phyloP scores from a whole-genome alignment of 2,888 invertebrate genomes.

The Mongoloraphidia duomilia region DNA sequence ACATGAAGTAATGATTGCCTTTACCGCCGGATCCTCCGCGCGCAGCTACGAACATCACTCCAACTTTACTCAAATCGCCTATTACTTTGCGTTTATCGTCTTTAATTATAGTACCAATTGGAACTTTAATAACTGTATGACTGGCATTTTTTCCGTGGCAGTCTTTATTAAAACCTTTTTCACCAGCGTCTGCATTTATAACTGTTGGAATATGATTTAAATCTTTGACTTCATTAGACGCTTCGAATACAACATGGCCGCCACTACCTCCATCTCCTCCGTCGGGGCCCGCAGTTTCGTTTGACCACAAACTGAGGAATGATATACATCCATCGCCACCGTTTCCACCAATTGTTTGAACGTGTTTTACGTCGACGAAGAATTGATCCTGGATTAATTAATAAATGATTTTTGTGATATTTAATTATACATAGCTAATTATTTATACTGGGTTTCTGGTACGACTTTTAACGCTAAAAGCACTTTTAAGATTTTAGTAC shows the following conservation, averaged over 20 bases:
- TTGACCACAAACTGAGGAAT: constrained; percentile 66
- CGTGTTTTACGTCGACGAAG: constrained; percentile 57
- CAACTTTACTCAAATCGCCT: constrained; percentile 49
- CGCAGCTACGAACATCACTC: constrained; percentile 80
- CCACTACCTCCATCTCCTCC: constrained; percentile 96
- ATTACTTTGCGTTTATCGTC: constrained; percentile 39
- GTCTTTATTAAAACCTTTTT: constrained; percentile 55
- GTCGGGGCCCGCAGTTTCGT: constrained; percentile 85
- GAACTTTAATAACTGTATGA: constrained; percentile 60
- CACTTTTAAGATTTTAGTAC: too few species aligned
- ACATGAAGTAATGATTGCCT: constrained; percentile 85
- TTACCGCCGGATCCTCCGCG: constrained; percentile 92
- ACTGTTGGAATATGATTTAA: constrained; percentile 49
- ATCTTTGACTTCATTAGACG: constrained; percentile 50
- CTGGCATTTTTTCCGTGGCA: constrained; percentile 71
- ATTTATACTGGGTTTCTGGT: too few species aligned
- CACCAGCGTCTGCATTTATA: constrained; percentile 52
- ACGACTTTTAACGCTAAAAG: too few species aligned
- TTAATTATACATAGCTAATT: neutral
- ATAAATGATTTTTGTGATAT: neutral
- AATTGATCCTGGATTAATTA: constrained; percentile 32
- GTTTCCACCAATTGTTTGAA: constrained; percentile 62
- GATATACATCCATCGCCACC: constrained; percentile 91
- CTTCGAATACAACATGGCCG: constrained; percentile 82
- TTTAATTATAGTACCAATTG: constrained; percentile 65